Conservation (phyloP, 2,888 invertebrate species). For the Cheilosia urbana region DNA sequence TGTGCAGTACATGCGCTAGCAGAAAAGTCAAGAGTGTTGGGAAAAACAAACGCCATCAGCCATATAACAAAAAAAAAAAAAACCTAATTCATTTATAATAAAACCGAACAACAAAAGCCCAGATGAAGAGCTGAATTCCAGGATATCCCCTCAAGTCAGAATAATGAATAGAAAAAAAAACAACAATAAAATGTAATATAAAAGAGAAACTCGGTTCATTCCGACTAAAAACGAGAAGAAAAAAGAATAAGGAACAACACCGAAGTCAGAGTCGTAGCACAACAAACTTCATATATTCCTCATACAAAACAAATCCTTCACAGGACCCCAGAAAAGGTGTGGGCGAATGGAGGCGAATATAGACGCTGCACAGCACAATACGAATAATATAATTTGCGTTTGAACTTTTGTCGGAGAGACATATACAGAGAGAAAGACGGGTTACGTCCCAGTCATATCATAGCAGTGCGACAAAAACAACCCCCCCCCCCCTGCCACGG, state of each 20-base stretch:
- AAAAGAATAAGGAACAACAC: slow-evolving; percentile 16
- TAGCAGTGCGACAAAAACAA: slow-evolving; percentile 17
- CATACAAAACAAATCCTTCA: slow-evolving; percentile 37
- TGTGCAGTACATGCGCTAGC: not conserved
- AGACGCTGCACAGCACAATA: slow-evolving; percentile 60
- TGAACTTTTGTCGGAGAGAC: slow-evolving; percentile 55
- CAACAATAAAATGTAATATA: slow-evolving; percentile 28
- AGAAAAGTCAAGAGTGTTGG: slow-evolving; percentile 21
- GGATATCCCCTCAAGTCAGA: slow-evolving; percentile 48
- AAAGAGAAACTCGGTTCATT: slow-evolving; percentile 43
- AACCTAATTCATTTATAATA: slow-evolving; percentile 64
- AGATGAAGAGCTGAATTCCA: slow-evolving; percentile 48
- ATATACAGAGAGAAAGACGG: slow-evolving; percentile 17
- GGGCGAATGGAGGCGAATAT: slow-evolving; percentile 16
- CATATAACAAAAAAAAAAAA: slow-evolving; percentile 12
- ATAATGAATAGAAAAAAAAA: slow-evolving; percentile 53
- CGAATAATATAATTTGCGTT: slow-evolving; percentile 71
- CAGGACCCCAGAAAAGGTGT: not conserved
- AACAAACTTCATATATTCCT: slow-evolving; percentile 44
- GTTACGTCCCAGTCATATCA: slow-evolving; percentile 26
- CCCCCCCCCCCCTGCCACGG: slow-evolving; percentile 3
- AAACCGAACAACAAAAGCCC: slow-evolving; percentile 52
- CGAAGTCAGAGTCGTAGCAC: slow-evolving; percentile 19
- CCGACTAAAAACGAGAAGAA: not conserved
- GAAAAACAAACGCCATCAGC: slow-evolving; percentile 44